A percentile compares a stretch with the other conserved stretches of the same genome.
Evolutionary conservation across 2,797 vertebrate species (phyloP).

Genomic region (Hydrophis major): DNA sequence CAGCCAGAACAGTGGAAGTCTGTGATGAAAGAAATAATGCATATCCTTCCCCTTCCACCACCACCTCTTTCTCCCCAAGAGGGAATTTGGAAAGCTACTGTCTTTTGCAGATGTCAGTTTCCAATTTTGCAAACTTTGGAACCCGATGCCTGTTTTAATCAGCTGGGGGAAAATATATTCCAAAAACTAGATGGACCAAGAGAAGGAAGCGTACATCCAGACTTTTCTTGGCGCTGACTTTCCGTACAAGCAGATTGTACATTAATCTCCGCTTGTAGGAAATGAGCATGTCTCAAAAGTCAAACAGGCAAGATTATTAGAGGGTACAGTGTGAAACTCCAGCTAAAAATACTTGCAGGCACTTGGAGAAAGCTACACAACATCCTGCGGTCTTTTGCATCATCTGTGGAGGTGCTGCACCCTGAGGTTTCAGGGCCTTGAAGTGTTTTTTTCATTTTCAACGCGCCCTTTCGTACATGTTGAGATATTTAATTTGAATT

Average conservation of each 20-base stretch:
- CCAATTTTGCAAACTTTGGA: slow-evolving; percentile 14
- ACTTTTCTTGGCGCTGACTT: background rate
- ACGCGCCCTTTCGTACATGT: slow-evolving; percentile 28
- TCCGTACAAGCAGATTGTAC: background rate
- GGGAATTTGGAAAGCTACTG: background rate
- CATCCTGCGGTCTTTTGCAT: slow-evolving; percentile 16
- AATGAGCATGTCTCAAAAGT: background rate
- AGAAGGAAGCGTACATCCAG: background rate
- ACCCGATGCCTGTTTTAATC: background rate
- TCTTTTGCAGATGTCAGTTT: background rate
- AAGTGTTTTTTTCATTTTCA: slow-evolving; percentile 46
- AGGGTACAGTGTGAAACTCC: slow-evolving; percentile 56
- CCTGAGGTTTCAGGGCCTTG: slow-evolving; percentile 9
- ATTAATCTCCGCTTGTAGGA: background rate
- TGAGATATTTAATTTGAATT: slow-evolving; percentile 34
- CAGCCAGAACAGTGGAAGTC: background rate
- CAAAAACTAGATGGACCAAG: background rate
- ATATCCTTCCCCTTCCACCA: background rate
- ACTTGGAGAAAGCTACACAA: slow-evolving; percentile 47
- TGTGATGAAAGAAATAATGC: background rate
- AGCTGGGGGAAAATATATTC: background rate
- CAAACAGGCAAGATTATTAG: slow-evolving; percentile 49
- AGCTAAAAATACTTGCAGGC: slow-evolving; percentile 54
- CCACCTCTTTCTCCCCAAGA: background rate
- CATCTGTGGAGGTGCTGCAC: slow-evolving; percentile 48